Conservation (phyloP, 1,140 invertebrate genomes). For the Formica exsecta region DNA sequence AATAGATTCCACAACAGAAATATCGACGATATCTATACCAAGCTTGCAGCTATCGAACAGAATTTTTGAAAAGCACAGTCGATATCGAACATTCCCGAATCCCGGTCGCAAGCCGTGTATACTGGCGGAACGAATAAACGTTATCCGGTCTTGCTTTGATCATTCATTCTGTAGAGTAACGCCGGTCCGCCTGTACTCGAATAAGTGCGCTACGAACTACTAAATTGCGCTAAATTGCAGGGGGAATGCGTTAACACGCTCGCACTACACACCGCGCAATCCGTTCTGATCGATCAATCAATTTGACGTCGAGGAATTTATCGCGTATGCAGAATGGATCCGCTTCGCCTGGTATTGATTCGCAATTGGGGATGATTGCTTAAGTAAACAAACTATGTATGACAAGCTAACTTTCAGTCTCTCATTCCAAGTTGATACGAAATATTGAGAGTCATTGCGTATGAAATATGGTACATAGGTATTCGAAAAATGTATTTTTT, state of each 20-base stretch:
- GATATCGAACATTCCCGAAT: conserved; percentile 25
- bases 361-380: conserved; percentile 23
- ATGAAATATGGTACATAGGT: background rate
- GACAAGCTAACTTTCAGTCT: background rate
- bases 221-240: conserved; percentile 67
- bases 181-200: conserved; percentile 6
- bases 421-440: background rate
- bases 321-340: background rate
- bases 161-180: conserved; percentile 58
- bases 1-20: background rate
- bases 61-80: conserved; percentile 52
- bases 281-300: conserved; percentile 37
- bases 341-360: background rate
- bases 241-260: conserved; percentile 64
- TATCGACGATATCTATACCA: background rate
- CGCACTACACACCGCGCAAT: conserved; percentile 21
- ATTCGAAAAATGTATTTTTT: background rate
- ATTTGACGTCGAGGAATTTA: conserved; percentile 46
- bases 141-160: conserved; percentile 66
- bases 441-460: background rate
- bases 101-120: conserved; percentile 35
- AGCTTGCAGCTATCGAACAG: conserved; percentile 4
- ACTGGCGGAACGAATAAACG: conserved; percentile 67
- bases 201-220: conserved; percentile 66
- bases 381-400: background rate